Percentiles rank a stretch among this genome's conserved stretches.
These are phyloP conservation scores for Hyles lineata DNA, from an alignment of 2,888 invertebrate genomes.

Conservation along the genomic window DNA sequence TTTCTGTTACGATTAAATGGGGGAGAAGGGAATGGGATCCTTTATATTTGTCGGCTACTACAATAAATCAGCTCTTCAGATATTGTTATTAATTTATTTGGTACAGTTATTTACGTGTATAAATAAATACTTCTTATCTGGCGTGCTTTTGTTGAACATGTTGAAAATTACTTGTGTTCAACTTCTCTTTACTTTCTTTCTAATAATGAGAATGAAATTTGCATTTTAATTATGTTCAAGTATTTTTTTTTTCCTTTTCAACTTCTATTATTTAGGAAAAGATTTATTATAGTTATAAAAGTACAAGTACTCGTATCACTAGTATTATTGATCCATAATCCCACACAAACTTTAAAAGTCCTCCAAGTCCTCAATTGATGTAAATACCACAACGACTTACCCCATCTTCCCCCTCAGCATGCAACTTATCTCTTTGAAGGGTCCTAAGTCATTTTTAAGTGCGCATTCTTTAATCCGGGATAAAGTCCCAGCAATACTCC, in stretches of 20 bases:
- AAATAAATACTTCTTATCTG: too few species aligned
- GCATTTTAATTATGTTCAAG: too few species aligned
- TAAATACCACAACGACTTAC: not conserved
- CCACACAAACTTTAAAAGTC: not conserved
- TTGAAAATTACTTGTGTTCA: too few species aligned
- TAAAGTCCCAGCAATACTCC: conserved; percentile 23
- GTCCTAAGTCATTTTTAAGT: conserved; percentile 25
- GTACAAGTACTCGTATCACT: too few species aligned
- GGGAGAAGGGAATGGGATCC: conserved; percentile 24
- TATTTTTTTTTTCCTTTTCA: too few species aligned
- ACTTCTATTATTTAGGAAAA: too few species aligned
- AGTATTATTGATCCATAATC: not conserved
- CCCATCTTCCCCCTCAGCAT: not conserved
- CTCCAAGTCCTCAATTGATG: not conserved
- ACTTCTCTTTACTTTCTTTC: too few species aligned
- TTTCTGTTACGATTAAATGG: conserved; percentile 50
- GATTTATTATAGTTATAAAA: too few species aligned
- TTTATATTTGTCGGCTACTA: not conserved
- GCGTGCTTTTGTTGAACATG: too few species aligned
- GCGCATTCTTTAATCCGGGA: conserved; percentile 11
- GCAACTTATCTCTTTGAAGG: conserved; percentile 36
- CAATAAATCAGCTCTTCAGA: not conserved
- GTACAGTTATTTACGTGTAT: not conserved
- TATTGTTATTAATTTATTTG: not conserved
- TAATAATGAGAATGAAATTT: too few species aligned